These are phyloP conservation scores for Lordiphosa collinella DNA, from an alignment of 1,140 invertebrate genomes.

Conservation along the genomic window DNA sequence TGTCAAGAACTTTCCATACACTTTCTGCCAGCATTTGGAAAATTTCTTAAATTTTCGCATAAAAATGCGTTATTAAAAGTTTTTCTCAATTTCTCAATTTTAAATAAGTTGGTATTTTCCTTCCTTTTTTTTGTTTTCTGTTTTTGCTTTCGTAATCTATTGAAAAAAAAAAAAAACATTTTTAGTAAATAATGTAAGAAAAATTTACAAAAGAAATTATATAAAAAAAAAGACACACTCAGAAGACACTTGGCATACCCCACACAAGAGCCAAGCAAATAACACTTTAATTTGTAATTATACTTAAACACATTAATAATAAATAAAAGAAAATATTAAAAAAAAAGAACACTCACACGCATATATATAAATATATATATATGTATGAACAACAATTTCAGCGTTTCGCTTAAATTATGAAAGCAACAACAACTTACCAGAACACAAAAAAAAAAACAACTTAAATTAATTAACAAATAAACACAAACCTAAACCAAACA, in stretches of 20 bases:
- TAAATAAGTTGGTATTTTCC: too few species aligned
- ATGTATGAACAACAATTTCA: slow-evolving; percentile 51
- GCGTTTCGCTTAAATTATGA: slow-evolving; percentile 61
- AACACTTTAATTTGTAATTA: slow-evolving; percentile 39
- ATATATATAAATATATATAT: slow-evolving; percentile 2
- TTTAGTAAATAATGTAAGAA: slow-evolving; percentile 49
- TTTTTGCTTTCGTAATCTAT: too few species aligned
- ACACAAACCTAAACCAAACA: not conserved
- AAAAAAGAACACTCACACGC: not conserved
- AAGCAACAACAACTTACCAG: slow-evolving; percentile 16
- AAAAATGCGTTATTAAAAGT: too few species aligned
- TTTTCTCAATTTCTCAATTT: too few species aligned
- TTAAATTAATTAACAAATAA: too few species aligned
- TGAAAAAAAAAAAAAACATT: not conserved
- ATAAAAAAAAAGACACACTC: slow-evolving; percentile 20
- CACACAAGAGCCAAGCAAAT: slow-evolving; percentile 13
- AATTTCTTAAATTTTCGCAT: too few species aligned
- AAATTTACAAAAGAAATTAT: slow-evolving; percentile 23
- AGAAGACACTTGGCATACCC: slow-evolving; percentile 9
- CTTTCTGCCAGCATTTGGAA: too few species aligned
- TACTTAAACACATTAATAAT: slow-evolving; percentile 9
- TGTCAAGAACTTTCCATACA: too few species aligned
- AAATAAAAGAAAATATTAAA: slow-evolving; percentile 4
- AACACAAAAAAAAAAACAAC: not conserved
- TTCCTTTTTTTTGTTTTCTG: too few species aligned